Conservation (phyloP, 1,140 invertebrate genomes). For the Heterodera carotae region DNA sequence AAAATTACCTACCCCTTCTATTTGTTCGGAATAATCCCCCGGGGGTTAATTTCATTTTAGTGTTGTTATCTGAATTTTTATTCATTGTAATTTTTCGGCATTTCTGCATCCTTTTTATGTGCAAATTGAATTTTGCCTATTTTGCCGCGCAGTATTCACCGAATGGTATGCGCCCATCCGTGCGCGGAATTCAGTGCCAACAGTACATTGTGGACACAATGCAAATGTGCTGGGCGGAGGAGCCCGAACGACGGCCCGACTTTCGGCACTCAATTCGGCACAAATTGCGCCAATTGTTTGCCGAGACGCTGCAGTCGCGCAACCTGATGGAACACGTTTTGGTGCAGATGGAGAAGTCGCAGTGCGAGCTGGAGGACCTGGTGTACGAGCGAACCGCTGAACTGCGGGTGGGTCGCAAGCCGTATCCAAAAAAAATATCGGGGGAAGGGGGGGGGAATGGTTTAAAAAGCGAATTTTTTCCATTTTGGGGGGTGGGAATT, state of each 20-base stretch:
- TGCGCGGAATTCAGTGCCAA: slow-evolving; percentile 51
- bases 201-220: slow-evolving; percentile 58
- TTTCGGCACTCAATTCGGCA: slow-evolving; percentile 64
- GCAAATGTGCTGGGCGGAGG: slow-evolving; percentile 67
- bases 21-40: too few species aligned
- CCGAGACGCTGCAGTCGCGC: slow-evolving; percentile 70
- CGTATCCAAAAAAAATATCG: too few species aligned
- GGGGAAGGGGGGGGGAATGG: too few species aligned
- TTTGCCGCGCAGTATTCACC: not conserved
- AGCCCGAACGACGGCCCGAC: slow-evolving; percentile 66
- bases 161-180: slow-evolving; percentile 35
- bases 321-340: slow-evolving; percentile 74
- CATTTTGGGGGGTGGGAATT: too few species aligned
- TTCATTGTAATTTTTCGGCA: too few species aligned
- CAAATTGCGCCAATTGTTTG: slow-evolving; percentile 59
- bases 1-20: too few species aligned
- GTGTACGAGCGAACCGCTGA: slow-evolving; percentile 91
- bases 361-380: slow-evolving; percentile 79
- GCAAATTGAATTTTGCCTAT: too few species aligned
- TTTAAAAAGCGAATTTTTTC: too few species aligned
- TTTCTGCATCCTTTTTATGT: too few species aligned
- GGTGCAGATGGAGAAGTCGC: slow-evolving; percentile 75
- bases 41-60: too few species aligned
- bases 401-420: slow-evolving; percentile 69
- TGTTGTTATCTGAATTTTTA: too few species aligned